Conservation (phyloP, 2,797 vertebrate genomes). For the Manis pentadactyla region DNA sequence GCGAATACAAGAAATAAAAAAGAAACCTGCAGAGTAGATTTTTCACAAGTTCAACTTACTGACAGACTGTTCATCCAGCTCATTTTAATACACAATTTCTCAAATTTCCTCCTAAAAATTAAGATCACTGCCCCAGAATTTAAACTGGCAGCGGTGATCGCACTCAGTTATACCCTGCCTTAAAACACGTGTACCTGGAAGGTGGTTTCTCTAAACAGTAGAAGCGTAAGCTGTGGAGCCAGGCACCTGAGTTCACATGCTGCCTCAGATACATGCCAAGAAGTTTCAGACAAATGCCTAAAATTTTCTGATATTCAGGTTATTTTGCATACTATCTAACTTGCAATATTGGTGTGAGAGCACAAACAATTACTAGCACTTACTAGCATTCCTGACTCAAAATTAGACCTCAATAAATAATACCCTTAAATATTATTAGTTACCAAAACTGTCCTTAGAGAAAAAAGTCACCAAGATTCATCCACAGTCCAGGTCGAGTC, state of each 20-base stretch:
- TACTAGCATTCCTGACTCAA: background rate
- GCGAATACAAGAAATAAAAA: background rate
- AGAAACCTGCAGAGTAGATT: background rate
- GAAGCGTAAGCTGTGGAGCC: background rate
- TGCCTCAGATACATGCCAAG: background rate
- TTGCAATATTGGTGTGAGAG: background rate
- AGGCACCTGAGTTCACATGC: background rate
- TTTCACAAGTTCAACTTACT: background rate
- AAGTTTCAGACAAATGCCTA: background rate
- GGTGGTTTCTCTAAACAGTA: background rate
- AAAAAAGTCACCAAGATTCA: background rate
- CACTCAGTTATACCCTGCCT: background rate
- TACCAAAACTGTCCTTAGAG: background rate
- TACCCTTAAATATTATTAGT: background rate
- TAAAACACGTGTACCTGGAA: background rate
- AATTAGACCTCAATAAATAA: background rate
- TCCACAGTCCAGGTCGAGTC: background rate
- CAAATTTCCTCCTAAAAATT: background rate
- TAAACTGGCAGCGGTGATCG: background rate
- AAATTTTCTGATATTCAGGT: background rate
- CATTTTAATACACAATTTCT: background rate
- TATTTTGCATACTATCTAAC: background rate
- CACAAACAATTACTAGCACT: background rate
- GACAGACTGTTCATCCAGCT: background rate
- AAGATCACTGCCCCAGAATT: background rate